A percentile compares a stretch with the other conserved stretches of the same genome.
Conservation (phyloP, 2,113 vertebrate genomes). For the Tragelaphus buxtoni region DNA sequence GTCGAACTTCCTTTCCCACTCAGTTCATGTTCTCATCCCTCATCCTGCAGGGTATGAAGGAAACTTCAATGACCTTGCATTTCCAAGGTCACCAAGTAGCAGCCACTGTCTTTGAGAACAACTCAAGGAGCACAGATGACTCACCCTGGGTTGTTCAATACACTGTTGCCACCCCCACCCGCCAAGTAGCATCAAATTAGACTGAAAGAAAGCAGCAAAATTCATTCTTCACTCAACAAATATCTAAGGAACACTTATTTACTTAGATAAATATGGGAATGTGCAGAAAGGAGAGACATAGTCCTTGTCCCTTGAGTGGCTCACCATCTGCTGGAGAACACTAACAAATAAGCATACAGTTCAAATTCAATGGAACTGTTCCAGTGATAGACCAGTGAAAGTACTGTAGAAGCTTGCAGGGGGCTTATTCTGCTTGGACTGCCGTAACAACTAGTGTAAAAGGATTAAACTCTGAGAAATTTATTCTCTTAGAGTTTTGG, state of each 20-base stretch:
- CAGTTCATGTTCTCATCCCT: not conserved
- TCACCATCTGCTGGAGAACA: not conserved
- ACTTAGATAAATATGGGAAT: not conserved
- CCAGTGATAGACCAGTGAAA: not conserved
- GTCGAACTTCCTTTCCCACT: not conserved
- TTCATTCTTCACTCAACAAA: not conserved
- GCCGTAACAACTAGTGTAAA: not conserved
- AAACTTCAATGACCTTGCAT: not conserved
- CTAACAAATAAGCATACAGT: not conserved
- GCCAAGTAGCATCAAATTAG: not conserved
- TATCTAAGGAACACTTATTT: not conserved
- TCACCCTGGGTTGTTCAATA: not conserved
- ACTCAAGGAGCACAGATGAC: not conserved
- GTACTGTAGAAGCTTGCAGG: not conserved
- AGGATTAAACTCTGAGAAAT: not conserved
- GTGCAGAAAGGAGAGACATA: not conserved
- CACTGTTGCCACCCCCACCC: not conserved
- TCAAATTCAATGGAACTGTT: not conserved
- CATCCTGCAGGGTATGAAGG: not conserved
- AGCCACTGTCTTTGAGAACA: not conserved
- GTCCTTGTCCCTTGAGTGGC: not conserved
- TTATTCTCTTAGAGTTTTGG: not conserved
- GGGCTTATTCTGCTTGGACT: not conserved
- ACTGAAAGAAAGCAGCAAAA: not conserved
- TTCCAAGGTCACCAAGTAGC: not conserved